Evolutionary conservation across 1,140 invertebrate species (phyloP).

Genomic region (Mesaphorura yosii): DNA sequence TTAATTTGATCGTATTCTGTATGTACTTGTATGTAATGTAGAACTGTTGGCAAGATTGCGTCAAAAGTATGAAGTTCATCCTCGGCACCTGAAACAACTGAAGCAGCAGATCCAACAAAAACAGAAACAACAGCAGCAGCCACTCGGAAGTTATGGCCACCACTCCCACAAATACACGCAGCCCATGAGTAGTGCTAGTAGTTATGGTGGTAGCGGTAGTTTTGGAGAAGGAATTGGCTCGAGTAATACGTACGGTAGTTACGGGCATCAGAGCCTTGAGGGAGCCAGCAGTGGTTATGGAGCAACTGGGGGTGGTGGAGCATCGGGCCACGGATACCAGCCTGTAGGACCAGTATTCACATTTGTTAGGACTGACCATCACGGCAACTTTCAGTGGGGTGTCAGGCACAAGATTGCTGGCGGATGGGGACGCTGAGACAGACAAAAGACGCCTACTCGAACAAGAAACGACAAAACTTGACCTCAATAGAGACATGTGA

Average conservation of each 20-base stretch:
- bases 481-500: too few species aligned
- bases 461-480: too few species aligned
- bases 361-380: constrained; percentile 35
- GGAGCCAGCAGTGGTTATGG: constrained; percentile 1
- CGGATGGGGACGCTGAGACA: constrained; percentile 19
- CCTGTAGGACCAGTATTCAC: constrained; percentile 32
- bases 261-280: too few species aligned
- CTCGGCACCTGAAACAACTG: too few species aligned
- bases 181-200: neutral
- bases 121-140: constrained; percentile 45
- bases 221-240: constrained; percentile 12
- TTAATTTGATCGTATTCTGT: too few species aligned
- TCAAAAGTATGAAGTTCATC: too few species aligned
- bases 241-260: too few species aligned
- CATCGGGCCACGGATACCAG: constrained; percentile 9
- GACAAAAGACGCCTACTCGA: too few species aligned
- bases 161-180: neutral
- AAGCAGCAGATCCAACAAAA: too few species aligned
- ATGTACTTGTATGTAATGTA: too few species aligned
- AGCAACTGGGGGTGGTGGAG: too few species aligned
- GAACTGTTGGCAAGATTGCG: too few species aligned
- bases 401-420: constrained; percentile 34
- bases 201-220: neutral
- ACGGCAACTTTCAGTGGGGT: constrained; percentile 38
- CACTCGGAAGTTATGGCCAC: neutral